A percentile compares a stretch with the other conserved stretches of the same genome.
Evolutionary conservation across 1,140 invertebrate species (phyloP).

Genomic region (Centruroides vittatus): DNA sequence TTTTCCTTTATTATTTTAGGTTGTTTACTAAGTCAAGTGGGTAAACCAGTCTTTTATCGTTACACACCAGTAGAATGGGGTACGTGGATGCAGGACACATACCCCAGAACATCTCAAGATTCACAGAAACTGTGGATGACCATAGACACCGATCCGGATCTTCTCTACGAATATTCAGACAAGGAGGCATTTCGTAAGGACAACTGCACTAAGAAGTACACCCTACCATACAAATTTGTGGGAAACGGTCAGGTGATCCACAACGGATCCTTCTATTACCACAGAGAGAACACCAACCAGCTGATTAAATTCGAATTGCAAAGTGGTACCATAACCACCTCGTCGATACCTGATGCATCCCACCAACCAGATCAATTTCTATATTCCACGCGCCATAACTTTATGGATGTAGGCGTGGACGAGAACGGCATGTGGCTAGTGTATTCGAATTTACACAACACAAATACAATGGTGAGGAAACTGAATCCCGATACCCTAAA

Average conservation of each 20-base stretch:
- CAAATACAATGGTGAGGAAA: conserved; percentile 78
- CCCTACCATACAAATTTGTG: conserved; percentile 36
- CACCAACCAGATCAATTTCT: conserved; percentile 39
- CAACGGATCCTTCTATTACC: conserved; percentile 84
- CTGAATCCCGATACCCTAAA: conserved; percentile 37
- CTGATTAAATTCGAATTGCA: conserved; percentile 48
- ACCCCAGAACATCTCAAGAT: conserved; percentile 39
- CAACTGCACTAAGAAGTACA: conserved; percentile 24
- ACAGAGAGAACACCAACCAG: conserved; percentile 38
- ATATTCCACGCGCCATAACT: conserved; percentile 37
- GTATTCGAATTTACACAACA: conserved; percentile 53
- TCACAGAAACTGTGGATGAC: conserved; percentile 71
- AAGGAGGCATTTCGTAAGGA: conserved; percentile 43
- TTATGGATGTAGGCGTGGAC: conserved; percentile 78
- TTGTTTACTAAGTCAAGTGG: conserved; percentile 73
- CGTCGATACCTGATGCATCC: conserved; percentile 21
- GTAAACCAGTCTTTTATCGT: conserved; percentile 77
- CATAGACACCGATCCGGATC: conserved; percentile 48
- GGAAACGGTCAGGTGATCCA: conserved; percentile 82
- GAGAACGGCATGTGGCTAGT: conserved; percentile 59
- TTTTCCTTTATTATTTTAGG: conserved; percentile 28
- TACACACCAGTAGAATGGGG: conserved; percentile 51
- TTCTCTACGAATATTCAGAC: conserved; percentile 59
- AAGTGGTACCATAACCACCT: not conserved
- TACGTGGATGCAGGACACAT: conserved; percentile 70